Base-by-base conservation (phyloP, 2,888 invertebrate genomes). In the Erynnis tages region DNA sequence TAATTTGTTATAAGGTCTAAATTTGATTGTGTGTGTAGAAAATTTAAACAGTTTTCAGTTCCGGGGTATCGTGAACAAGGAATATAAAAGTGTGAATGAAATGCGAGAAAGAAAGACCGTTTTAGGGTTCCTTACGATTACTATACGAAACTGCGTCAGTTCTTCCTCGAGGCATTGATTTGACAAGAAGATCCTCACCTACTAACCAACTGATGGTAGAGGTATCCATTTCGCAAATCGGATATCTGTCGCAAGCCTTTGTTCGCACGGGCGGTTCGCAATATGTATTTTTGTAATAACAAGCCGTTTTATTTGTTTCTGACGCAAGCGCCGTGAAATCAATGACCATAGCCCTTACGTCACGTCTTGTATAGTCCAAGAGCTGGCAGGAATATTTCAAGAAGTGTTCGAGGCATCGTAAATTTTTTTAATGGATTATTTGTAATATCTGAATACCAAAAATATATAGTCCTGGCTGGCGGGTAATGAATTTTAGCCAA, bases 231-330 rank as follows among this genome's bases (percentile, higher is more conserved):
- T 73, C 78, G 78, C 69, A 77, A 81, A 66, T 69, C 67, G 69
- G 71, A 72, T 73, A 75, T 71, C 60, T 79, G 69, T 69, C 71
- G 71, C 58, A 77, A 78, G 57, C 37, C 43, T 50, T 43, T 47
- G 61, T 76, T 78, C 80, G 71, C 81, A 80, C 80, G 80, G 60
- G 48, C 58, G 60, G 50, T 53, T 49, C 62, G 67, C 65, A 54
- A 62, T 58, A 58, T 59, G 63, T 66, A 58, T 66, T 77, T 76
- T 76, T 71, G 78, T 66, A 79, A 79, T 60, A 64, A 60, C 57
- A 60, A 59, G 46, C 54, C 58, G 58, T 64, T 65, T 63, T 62
- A 60, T 66, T 63, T 66, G 62, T 54, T 44, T 55, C 53, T 65
- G 55, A 57, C 46, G 59, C 55, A 63, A 62, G 40, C 13, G 27